phyloP scores from a whole-genome alignment of 2,888 invertebrate genomes.

The Mongoloraphidia duomilia region DNA sequence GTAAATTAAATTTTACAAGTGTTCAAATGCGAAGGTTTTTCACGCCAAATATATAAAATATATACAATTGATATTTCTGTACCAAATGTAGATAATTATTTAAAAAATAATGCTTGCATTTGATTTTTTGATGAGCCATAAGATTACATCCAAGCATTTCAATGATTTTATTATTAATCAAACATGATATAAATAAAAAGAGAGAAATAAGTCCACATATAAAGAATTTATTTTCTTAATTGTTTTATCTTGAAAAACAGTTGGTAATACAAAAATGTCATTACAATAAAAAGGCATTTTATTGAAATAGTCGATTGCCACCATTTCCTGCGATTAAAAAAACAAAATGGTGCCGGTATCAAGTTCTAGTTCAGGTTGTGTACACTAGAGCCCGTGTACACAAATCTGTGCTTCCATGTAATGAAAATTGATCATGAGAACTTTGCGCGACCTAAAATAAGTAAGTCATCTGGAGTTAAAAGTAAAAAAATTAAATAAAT shows the following conservation, averaged over 20 bases:
- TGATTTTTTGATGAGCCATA: too few relatives aligned
- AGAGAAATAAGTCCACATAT: too few relatives aligned
- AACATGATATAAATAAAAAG: too few relatives aligned
- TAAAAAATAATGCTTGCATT: too few relatives aligned
- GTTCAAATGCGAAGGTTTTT: too few relatives aligned
- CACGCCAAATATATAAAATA: too few relatives aligned
- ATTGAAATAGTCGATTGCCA: too few relatives aligned
- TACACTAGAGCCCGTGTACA: conserved; percentile 6
- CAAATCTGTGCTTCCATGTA: neutral
- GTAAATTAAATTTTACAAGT: too few relatives aligned
- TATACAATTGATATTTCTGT: too few relatives aligned
- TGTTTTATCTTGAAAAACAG: neutral
- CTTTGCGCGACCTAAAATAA: conserved; percentile 2
- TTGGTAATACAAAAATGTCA: neutral
- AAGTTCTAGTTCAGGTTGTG: conserved; percentile 1
- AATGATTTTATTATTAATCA: too few relatives aligned
- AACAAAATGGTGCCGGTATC: neutral
- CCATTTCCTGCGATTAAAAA: neutral
- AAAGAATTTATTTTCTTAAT: neutral
- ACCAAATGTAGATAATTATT: too few relatives aligned
- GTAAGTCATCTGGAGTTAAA: neutral
- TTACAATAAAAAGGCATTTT: neutral
- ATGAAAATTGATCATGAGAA: conserved; percentile 2
- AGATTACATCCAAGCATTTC: too few relatives aligned
- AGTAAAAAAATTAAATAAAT: neutral